These are phyloP conservation scores for Urocitellus parryii DNA, from an alignment of 2,113 vertebrate genomes.

Conservation along the genomic window DNA sequence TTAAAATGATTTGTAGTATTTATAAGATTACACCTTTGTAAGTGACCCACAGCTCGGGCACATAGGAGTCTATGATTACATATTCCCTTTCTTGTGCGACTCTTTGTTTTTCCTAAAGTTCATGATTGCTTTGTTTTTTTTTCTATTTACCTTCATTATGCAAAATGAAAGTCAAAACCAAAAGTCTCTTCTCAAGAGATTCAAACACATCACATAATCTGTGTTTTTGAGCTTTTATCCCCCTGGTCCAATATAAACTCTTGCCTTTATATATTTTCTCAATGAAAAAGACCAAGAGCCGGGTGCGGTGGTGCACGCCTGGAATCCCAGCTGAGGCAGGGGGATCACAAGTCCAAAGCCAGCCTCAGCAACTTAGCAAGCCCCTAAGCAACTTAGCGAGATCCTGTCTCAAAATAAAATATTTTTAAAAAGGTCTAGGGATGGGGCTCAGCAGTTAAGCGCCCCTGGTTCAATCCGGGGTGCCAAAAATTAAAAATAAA, in stretches of 20 bases:
- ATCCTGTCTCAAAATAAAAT: too few species aligned
- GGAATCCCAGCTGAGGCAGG: too few species aligned
- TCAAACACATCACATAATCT: background rate
- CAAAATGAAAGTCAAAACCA: constrained; percentile 22
- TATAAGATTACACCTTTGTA: background rate
- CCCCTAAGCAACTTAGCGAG: too few species aligned
- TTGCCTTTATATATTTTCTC: background rate
- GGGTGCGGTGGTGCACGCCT: too few species aligned
- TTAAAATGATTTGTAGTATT: constrained; percentile 12
- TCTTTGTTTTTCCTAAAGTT: constrained; percentile 59
- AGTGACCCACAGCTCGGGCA: background rate
- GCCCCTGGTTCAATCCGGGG: too few species aligned
- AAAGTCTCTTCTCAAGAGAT: constrained; percentile 3
- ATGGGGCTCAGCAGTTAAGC: too few species aligned
- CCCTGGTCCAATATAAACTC: background rate
- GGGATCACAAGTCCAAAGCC: too few species aligned
- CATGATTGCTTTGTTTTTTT: background rate
- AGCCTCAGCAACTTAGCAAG: too few species aligned
- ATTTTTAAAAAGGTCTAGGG: too few species aligned
- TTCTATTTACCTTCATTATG: background rate
- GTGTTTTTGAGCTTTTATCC: background rate
- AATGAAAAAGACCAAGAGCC: background rate
- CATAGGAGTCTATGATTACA: background rate
- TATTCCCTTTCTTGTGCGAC: constrained; percentile 5
- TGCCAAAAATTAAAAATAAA: too few species aligned